Conservation (phyloP, 2,113 vertebrate species). For the Galbula dea region DNA sequence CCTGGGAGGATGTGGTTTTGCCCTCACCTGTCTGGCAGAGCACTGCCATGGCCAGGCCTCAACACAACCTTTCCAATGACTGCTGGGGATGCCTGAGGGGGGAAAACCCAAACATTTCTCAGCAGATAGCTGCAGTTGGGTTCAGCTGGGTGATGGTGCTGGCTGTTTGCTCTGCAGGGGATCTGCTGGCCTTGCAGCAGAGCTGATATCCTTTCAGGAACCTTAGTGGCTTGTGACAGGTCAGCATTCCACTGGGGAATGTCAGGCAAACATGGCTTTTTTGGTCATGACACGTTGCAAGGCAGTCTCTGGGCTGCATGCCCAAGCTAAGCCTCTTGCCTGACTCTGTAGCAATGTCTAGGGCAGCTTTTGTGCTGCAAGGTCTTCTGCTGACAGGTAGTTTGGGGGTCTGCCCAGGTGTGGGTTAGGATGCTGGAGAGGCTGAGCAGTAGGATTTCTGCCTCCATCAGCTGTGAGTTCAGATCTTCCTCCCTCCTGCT, state of each 20-base stretch:
- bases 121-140: neutral
- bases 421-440: neutral
- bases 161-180: neutral
- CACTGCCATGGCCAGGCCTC: neutral
- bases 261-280: neutral
- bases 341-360: fast-evolving
- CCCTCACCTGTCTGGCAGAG: neutral
- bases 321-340: neutral
- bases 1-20: neutral
- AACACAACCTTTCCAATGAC: fast-evolving
- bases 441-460: neutral
- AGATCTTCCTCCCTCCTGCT: neutral
- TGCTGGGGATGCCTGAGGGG: neutral
- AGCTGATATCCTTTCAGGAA: neutral
- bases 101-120: neutral
- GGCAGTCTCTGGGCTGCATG: neutral
- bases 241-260: neutral
- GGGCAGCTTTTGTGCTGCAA: no score
- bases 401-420: neutral
- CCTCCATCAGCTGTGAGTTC: neutral
- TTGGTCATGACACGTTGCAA: neutral
- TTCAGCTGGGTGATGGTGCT: neutral
- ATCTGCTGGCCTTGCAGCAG: neutral
- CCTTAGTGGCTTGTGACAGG: neutral
- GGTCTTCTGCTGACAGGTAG: neutral